Evolutionary conservation across 1,140 invertebrate genomes (phyloP).

Genomic region (Centruroides sculpturatus): DNA sequence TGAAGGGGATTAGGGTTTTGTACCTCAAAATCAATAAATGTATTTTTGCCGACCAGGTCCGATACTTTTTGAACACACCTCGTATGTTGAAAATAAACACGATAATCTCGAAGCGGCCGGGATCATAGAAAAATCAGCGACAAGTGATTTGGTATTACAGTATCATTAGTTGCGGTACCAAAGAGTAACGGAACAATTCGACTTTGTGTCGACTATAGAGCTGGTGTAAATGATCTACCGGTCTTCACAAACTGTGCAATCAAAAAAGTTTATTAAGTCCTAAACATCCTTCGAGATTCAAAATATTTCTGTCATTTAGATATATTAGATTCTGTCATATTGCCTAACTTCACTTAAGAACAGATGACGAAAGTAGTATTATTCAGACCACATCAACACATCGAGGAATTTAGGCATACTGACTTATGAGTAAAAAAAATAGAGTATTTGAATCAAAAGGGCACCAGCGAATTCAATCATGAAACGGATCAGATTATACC

Average conservation of each 20-base stretch:
- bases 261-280: neutral
- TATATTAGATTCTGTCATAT: too few species aligned
- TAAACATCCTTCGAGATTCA: neutral
- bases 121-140: neutral
- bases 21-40: too few species aligned
- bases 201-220: slow-evolving; percentile 29
- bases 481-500: neutral
- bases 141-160: slow-evolving; percentile 30
- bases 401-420: too few species aligned
- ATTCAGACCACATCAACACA: neutral
- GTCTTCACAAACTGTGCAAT: neutral
- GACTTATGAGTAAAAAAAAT: neutral
- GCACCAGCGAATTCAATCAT: neutral
- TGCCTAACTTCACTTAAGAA: neutral
- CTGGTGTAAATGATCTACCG: neutral
- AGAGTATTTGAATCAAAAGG: neutral
- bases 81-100: neutral
- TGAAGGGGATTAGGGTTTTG: too few species aligned
- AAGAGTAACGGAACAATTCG: slow-evolving; percentile 26
- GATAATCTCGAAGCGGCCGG: neutral
- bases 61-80: too few species aligned
- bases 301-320: slow-evolving; percentile 1
- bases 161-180: slow-evolving; percentile 26
- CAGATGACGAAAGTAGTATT: neutral
- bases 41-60: too few species aligned